phyloP scores from a whole-genome alignment of 1,140 invertebrate genomes.

The Pachyrhynchus sulphureomaculatus region DNA sequence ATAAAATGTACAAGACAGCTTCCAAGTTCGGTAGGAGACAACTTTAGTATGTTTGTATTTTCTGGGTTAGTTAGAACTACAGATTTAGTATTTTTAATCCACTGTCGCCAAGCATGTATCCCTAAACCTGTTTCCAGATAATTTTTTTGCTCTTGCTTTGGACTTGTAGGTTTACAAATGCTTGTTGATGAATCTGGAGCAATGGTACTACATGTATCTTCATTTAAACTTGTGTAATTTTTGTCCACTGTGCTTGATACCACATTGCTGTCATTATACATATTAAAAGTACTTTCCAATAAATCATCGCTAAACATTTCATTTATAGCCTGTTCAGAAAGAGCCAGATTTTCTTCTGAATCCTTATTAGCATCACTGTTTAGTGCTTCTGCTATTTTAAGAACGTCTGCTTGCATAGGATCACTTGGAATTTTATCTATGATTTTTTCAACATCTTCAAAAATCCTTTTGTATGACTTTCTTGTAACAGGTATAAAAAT shows the following conservation, averaged over 20 bases:
- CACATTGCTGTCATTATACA: too few species aligned
- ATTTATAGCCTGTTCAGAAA: background rate
- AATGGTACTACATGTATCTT: too few species aligned
- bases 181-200: background rate
- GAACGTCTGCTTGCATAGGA: background rate
- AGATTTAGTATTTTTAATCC: slow-evolving; percentile 1
- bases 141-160: too few species aligned
- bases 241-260: too few species aligned
- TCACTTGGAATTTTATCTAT: background rate
- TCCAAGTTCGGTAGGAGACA: slow-evolving; percentile 83
- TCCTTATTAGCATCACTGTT: background rate
- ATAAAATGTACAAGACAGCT: slow-evolving; percentile 84
- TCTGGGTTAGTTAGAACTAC: background rate
- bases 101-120: slow-evolving; percentile 9
- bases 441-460: slow-evolving; percentile 67
- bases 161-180: too few species aligned
- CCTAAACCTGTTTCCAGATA: background rate
- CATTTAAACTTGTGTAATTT: too few species aligned
- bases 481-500: slow-evolving; percentile 87
- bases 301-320: background rate
- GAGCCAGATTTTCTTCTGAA: background rate
- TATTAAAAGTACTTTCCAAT: too few species aligned
- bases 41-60: slow-evolving; percentile 56
- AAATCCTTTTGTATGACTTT: slow-evolving; percentile 76
- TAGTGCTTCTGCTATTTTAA: slow-evolving; percentile 7